phyloP scores from a whole-genome alignment of 2,797 vertebrate genomes.

The Intellagama lesueurii region DNA sequence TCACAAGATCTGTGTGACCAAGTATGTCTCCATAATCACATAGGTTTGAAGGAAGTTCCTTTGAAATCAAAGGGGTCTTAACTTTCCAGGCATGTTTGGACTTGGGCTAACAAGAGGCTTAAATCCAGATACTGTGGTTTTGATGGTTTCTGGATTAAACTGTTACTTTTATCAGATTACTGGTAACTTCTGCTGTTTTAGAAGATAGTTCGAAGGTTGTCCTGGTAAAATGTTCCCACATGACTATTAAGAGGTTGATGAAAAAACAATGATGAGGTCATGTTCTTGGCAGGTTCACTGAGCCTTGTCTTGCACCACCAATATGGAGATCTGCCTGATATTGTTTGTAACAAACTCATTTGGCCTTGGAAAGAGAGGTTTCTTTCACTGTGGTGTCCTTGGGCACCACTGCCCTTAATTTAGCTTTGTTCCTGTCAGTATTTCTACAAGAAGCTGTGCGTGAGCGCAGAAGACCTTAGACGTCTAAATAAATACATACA shows the following conservation, averaged over 20 bases:
- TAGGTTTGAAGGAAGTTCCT: constrained; percentile 13
- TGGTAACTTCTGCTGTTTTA: constrained; percentile 13
- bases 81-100: constrained; percentile 30
- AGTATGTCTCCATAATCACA: not conserved
- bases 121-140: constrained; percentile 19
- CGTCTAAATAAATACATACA: not conserved
- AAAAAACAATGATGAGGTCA: constrained; percentile 44
- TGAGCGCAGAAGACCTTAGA: not conserved
- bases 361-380: constrained; percentile 57
- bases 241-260: constrained; percentile 31
- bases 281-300: constrained; percentile 58
- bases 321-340: constrained; percentile 58
- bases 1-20: constrained; percentile 16
- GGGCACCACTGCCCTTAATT: constrained; percentile 45
- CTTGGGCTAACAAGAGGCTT: constrained; percentile 10
- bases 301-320: constrained; percentile 43
- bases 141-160: constrained; percentile 17
- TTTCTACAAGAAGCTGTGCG: constrained; percentile 6
- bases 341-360: constrained; percentile 53
- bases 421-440: constrained; percentile 18
- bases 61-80: constrained; percentile 2
- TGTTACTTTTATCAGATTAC: constrained; percentile 28
- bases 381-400: constrained; percentile 54
- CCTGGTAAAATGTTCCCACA: constrained; percentile 20
- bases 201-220: constrained; percentile 34